Evolutionary conservation across 1,140 invertebrate species (phyloP).

Genomic region (Harpegnathos saltator): DNA sequence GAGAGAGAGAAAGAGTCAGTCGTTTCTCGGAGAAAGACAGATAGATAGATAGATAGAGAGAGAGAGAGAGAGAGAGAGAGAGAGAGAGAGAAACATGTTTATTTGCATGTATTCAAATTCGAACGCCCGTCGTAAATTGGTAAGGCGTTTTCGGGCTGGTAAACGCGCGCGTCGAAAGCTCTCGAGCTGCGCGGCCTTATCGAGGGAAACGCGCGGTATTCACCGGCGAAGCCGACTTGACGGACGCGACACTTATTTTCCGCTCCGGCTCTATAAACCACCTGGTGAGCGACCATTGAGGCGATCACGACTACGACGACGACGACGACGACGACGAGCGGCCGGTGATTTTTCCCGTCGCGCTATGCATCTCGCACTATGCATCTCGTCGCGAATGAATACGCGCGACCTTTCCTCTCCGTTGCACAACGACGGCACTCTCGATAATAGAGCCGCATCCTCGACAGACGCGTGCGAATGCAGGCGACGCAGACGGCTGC

Average conservation of each 20-base stretch:
- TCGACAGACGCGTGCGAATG: conserved; percentile 12
- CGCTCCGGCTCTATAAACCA: conserved; percentile 51
- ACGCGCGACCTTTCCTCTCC: conserved; percentile 57
- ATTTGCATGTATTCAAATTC: conserved; percentile 38
- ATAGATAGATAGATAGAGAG: too few relatives aligned
- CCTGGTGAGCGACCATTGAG: conserved; percentile 43
- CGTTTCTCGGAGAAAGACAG: too few relatives aligned
- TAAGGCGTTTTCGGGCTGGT: too few relatives aligned
- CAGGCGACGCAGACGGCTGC: conserved; percentile 29
- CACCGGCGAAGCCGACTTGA: conserved; percentile 24
- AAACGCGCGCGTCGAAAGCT: conserved; percentile 10
- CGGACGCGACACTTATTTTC: conserved; percentile 53
- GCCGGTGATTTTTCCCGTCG: conserved; percentile 32
- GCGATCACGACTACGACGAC: neutral
- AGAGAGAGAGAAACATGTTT: neutral
- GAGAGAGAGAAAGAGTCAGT: neutral
- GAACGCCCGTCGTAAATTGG: conserved; percentile 47
- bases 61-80: too few relatives aligned
- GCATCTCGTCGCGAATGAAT: conserved; percentile 54
- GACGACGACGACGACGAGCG: neutral
- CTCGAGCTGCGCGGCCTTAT: neutral
- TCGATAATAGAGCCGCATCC: conserved; percentile 65
- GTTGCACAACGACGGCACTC: conserved; percentile 58
- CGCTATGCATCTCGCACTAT: conserved; percentile 19
- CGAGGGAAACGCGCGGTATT: conserved; percentile 18